These are phyloP conservation scores for Lottia scabra DNA, from an alignment of 2,888 invertebrate genomes.

Conservation along the genomic window DNA sequence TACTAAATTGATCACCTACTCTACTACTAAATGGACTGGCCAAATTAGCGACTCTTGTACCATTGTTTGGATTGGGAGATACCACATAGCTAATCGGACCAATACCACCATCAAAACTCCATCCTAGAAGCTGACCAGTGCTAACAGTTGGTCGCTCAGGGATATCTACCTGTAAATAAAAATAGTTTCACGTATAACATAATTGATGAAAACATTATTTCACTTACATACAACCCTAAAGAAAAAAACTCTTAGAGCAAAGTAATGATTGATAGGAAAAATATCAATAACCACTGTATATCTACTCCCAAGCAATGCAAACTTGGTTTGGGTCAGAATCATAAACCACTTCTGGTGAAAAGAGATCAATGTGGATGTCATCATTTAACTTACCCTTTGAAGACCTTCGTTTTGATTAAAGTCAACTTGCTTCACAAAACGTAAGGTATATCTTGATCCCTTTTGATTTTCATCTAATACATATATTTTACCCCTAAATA, in stretches of 20 bases:
- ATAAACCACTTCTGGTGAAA: too few relatives aligned
- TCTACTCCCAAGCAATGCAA: too few relatives aligned
- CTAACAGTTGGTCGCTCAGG: not conserved
- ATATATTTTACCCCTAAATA: not conserved
- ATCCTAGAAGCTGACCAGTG: slow-evolving; percentile 13
- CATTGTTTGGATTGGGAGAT: not conserved
- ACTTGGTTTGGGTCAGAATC: too few relatives aligned
- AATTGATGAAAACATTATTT: too few relatives aligned
- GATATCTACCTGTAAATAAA: slow-evolving; percentile 1
- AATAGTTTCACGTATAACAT: too few relatives aligned
- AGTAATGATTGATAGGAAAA: too few relatives aligned
- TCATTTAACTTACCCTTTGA: not conserved
- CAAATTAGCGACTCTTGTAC: slow-evolving; percentile 1
- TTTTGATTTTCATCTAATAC: not conserved
- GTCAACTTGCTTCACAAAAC: not conserved
- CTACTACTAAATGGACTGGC: not conserved
- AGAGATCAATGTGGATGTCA: too few relatives aligned
- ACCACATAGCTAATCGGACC: slow-evolving; percentile 16
- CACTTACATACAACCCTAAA: too few relatives aligned
- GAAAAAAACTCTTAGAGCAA: too few relatives aligned
- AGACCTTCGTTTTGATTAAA: not conserved
- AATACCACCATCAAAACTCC: slow-evolving; percentile 10
- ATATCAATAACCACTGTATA: too few relatives aligned
- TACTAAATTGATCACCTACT: slow-evolving; percentile 2
- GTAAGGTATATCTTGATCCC: not conserved